Percentiles rank a stretch among this genome's conserved stretches.
Conservation (phyloP, 2,797 vertebrate species). For the Pristis pectinata region DNA sequence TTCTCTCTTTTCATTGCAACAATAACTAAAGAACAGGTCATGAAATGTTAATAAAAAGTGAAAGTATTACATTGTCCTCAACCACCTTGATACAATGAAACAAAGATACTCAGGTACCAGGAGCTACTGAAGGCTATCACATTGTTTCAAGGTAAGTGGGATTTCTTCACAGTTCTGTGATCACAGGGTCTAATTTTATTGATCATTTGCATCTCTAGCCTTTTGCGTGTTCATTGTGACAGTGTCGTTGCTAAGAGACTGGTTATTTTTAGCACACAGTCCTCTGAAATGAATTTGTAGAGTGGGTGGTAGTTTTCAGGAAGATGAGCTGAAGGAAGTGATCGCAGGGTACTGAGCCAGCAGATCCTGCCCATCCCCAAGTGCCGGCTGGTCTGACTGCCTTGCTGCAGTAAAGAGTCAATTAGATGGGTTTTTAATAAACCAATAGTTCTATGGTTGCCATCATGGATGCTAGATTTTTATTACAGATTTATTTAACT, state of each 20-base stretch:
- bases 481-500: too few relatives aligned
- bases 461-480: too few relatives aligned
- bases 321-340: not conserved
- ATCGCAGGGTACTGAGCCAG: not conserved
- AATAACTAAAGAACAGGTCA: not conserved
- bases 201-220: not conserved
- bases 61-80: not conserved
- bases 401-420: too few relatives aligned
- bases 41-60: not conserved
- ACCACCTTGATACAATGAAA: not conserved
- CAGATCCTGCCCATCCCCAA: not conserved
- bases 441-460: too few relatives aligned
- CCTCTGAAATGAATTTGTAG: not conserved
- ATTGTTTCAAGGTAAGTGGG: not conserved
- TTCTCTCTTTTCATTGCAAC: not conserved
- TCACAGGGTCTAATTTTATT: not conserved
- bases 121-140: not conserved
- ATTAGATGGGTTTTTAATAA: too few relatives aligned
- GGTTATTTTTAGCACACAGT: not conserved
- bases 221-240: not conserved
- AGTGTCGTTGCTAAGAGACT: slow-evolving; percentile 27
- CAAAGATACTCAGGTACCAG: not conserved
- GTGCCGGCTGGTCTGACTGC: too few relatives aligned
- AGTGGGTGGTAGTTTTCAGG: not conserved
- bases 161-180: not conserved